Evolutionary conservation across 2,113 vertebrate genomes (phyloP), one percentile per base, ranked within the genome.

Genomic region (Proteles cristata): DNA sequence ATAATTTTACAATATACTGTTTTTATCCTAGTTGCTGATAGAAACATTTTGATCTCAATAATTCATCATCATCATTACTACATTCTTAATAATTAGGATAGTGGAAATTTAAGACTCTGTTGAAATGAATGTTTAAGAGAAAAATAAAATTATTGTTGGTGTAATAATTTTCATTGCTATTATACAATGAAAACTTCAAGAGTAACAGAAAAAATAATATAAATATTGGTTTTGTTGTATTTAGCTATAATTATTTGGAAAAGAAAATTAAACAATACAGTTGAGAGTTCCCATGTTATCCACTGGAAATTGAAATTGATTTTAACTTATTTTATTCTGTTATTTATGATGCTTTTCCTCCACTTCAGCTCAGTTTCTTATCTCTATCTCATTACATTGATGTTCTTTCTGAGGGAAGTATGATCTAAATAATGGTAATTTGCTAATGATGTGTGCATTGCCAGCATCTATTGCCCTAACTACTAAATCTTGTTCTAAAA

Each of bases 281-380:
- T 85, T 73, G 73, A 23, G 91, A 83, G 39, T 25, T 76, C 31
- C 48, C 23, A 85, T 50, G 84, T 83, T 43, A 83, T 81, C 25
- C 43, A 95, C 73, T 90, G 91, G 84, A 96, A 82, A 92, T 80
- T 93, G 63, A 93, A 96, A 88, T 88, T 93, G 66, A 82, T 94
- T 93, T 93, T 63, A 84, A 87, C 35, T 68, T 88, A 88, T 93
- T 92, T 92, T 86, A 31, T 95, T 58, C 14, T 48, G 21, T 71
- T 92, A 81, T 89, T 95, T 93, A 89, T 69, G 53, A 39, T 53
- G 23, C 55, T 53, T 79, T 82, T 15, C 31, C 84, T 94, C 71
- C 80, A 21, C 48, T 88, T 68, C 53, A 66, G 53, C 25, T 90
- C 58, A 39, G 55, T 77, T 11, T 9, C 73, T 93, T 88, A 55